Evolutionary conservation across 2,113 vertebrate genomes (phyloP), one percentile per base, ranked within the genome.

Genomic region (Oriolus oriolus): DNA sequence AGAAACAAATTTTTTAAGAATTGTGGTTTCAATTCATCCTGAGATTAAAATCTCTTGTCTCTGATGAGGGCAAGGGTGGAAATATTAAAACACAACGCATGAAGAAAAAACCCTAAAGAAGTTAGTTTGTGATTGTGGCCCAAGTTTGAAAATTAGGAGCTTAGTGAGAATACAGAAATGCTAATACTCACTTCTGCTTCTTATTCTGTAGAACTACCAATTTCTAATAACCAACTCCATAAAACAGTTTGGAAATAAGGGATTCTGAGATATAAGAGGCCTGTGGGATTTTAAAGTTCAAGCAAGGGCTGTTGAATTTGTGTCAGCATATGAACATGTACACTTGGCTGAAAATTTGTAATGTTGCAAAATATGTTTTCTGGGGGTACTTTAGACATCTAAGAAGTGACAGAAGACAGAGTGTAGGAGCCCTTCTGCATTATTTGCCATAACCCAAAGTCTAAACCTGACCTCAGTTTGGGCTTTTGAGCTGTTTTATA

Each of bases 131-230:
- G 21, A 41, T 37, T 92, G 33, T 65, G 24, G 24, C 23, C 11
- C 35, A 54, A 47, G 4, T 64, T 59, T 59, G 28, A 60, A 91
- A 95, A 87, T 60, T 18, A 59, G 35, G 52, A 83, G 6, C 3
- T 66, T 31, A 7, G 5, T 33, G 19, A 63, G 33, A 70, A 60
- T 65, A 52, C 3, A 73, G 45, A 84, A 84, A 78, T 44, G 5
- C 4, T 66, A 65, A 53, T 57, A 74, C 1, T 56, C 9, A 65
- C 31, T 33, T 52, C 12, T 57, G 16, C 21, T 61, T 7, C 45
- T 69, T 2, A 0, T 11, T 70, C 10, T 66, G 7, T 26, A 53
- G 27, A 60, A 24, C 33, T 47, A 35, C 1, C 1, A 0, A 17
- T 77, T 65, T 65, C 4, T 73, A 56, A 21, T 57, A 42, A 84